Percentiles rank a stretch among this genome's conserved stretches.
phyloP scores from a whole-genome alignment of 2,113 vertebrate species.

The Poeciliopsis occidentalis region DNA sequence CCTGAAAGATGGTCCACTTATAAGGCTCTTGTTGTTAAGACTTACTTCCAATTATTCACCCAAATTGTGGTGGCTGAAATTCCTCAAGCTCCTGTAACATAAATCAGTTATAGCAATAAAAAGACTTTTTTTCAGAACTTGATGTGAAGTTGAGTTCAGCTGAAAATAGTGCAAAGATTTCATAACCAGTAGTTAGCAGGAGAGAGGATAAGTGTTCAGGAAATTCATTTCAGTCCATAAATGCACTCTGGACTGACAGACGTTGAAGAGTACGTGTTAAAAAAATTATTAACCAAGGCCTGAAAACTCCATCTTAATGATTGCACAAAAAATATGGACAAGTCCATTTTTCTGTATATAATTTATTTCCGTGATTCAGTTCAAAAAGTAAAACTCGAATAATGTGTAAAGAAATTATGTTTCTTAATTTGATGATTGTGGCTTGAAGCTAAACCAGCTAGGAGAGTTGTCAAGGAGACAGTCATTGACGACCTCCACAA shows the following conservation, averaged over 20 bases:
- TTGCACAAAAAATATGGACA: too few species aligned
- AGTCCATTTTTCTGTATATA: too few species aligned
- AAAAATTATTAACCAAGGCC: background rate
- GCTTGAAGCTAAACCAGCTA: too few species aligned
- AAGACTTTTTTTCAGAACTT: constrained; percentile 1
- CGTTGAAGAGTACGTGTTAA: background rate
- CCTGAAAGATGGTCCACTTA: constrained; percentile 19
- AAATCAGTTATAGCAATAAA: background rate
- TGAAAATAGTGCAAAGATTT: background rate
- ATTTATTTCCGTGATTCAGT: too few species aligned
- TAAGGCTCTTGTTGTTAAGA: constrained; percentile 1
- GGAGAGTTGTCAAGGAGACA: too few species aligned
- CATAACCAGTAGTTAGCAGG: background rate
- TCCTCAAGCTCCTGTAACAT: background rate
- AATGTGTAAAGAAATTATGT: too few species aligned
- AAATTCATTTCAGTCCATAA: background rate
- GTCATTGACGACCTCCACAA: too few species aligned
- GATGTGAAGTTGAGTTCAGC: background rate
- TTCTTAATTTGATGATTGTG: too few species aligned
- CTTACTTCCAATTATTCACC: background rate
- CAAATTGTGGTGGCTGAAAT: background rate
- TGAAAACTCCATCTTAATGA: background rate
- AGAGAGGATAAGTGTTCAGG: constrained; percentile 1
- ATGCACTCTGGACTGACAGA: background rate
- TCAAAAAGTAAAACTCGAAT: too few species aligned